Percentiles rank a stretch among this genome's conserved stretches.
Evolutionary conservation across 2,888 invertebrate species (phyloP).

Genomic region (Melinopterus prodromus): DNA sequence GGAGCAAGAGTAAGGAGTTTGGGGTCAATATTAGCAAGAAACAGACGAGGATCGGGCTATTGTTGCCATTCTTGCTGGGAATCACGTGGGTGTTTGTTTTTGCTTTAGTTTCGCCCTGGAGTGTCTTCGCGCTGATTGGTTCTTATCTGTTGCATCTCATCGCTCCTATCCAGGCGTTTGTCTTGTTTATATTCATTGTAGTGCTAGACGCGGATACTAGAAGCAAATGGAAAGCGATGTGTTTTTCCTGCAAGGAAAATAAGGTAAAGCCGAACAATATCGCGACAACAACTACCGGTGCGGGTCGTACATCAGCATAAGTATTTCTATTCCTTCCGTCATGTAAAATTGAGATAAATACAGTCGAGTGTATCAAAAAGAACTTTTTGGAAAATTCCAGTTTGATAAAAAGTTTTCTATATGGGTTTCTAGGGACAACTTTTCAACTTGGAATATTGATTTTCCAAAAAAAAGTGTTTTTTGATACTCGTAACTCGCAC

Average conservation of each 20-base stretch:
- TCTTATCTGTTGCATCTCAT: slow-evolving; percentile 32
- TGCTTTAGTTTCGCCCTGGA: slow-evolving; percentile 32
- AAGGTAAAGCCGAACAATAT: not conserved
- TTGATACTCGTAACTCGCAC: too few species aligned
- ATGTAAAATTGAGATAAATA: too few species aligned
- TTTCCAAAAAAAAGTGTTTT: too few species aligned
- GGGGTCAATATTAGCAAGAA: slow-evolving; percentile 23
- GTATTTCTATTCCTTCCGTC: not conserved
- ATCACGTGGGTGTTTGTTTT: slow-evolving; percentile 35
- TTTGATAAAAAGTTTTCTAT: too few species aligned
- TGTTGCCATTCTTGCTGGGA: slow-evolving; percentile 32
- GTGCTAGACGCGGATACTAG: slow-evolving; percentile 26
- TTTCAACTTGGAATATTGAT: too few species aligned
- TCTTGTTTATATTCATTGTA: slow-evolving; percentile 31
- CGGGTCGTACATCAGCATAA: not conserved
- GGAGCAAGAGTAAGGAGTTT: slow-evolving; percentile 26
- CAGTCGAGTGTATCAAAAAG: too few species aligned
- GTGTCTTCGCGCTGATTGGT: slow-evolving; percentile 27
- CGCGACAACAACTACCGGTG: not conserved
- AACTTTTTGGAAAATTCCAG: too few species aligned
- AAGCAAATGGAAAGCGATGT: slow-evolving; percentile 21
- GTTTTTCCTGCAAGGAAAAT: slow-evolving; percentile 7
- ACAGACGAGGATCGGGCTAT: slow-evolving; percentile 26
- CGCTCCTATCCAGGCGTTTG: slow-evolving; percentile 32
- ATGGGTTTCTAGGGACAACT: too few species aligned